Conservation (phyloP, 2,797 vertebrate species). For the Myotis myotis region DNA sequence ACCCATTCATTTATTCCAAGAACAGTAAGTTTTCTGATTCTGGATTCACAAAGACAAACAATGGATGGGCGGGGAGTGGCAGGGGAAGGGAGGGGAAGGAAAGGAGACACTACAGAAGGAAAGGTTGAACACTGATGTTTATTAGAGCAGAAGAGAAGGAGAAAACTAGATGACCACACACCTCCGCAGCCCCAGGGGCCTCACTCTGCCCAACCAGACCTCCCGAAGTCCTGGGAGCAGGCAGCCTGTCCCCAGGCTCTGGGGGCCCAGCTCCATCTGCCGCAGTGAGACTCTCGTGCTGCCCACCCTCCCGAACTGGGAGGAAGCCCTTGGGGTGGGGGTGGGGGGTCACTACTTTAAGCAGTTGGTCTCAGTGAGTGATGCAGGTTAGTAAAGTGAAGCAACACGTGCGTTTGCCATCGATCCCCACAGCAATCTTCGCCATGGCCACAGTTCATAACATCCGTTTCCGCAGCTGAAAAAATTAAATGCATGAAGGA, state of each 20-base stretch:
- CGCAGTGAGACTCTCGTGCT: not conserved
- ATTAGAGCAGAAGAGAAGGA: conserved; percentile 4
- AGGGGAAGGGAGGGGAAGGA: not conserved
- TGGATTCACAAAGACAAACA: not conserved
- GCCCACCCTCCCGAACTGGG: not conserved
- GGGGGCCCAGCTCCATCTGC: not conserved
- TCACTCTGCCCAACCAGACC: not conserved
- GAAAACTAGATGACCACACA: not conserved
- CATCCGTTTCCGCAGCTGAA: conserved; percentile 5
- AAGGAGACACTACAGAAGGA: not conserved
- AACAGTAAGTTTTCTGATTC: not conserved
- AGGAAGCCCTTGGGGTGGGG: not conserved
- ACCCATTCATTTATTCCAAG: not conserved
- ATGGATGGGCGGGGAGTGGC: too few species aligned
- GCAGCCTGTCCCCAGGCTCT: not conserved
- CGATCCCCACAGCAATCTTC: not conserved
- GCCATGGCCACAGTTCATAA: not conserved
- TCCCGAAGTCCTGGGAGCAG: not conserved
- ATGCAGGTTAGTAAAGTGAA: conserved; percentile 37
- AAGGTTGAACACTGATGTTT: conserved; percentile 32
- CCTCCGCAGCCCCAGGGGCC: not conserved
- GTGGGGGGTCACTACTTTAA: not conserved
- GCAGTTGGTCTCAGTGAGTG: not conserved
- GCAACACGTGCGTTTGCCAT: not conserved
- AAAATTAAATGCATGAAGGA: not conserved